phyloP scores from a whole-genome alignment of 2,888 invertebrate genomes.

The Bembecia ichneumoniformis region DNA sequence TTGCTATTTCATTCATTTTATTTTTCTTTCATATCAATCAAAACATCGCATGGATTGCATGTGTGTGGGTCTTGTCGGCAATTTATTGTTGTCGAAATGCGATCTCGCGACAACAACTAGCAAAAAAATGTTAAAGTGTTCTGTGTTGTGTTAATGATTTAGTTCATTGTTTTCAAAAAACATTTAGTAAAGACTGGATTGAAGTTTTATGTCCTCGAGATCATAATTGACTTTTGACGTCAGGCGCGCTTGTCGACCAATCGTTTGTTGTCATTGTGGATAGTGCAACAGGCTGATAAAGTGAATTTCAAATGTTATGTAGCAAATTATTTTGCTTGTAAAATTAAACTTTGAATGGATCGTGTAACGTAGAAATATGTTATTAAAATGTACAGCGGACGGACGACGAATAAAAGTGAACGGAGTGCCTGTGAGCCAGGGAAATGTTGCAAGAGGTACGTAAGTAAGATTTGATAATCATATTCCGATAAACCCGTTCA shows the following conservation, averaged over 20 bases:
- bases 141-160: conserved; percentile 34
- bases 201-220: conserved; percentile 26
- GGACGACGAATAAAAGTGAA: conserved; percentile 67
- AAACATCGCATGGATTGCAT: background rate
- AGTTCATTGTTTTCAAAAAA: conserved; percentile 12
- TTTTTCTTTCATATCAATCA: background rate
- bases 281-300: conserved; percentile 23
- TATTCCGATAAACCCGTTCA: background rate
- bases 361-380: conserved; percentile 53
- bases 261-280: conserved; percentile 37
- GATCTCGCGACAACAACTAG: background rate
- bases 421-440: conserved; percentile 49
- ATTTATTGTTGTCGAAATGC: too few species aligned
- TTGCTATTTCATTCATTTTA: background rate
- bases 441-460: conserved; percentile 60
- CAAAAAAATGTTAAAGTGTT: conserved; percentile 2
- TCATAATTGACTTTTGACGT: conserved; percentile 63
- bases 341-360: conserved; percentile 36
- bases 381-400: conserved; percentile 67
- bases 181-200: background rate
- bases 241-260: conserved; percentile 47
- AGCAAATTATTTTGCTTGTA: conserved; percentile 28
- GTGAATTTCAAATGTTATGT: conserved; percentile 14
- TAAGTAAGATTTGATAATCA: conserved; percentile 11
- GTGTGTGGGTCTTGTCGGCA: too few species aligned